Percentiles rank a stretch among this genome's conserved stretches.
Evolutionary conservation across 1,140 invertebrate genomes (phyloP).

Genomic region (Pectinophora gossypiella): DNA sequence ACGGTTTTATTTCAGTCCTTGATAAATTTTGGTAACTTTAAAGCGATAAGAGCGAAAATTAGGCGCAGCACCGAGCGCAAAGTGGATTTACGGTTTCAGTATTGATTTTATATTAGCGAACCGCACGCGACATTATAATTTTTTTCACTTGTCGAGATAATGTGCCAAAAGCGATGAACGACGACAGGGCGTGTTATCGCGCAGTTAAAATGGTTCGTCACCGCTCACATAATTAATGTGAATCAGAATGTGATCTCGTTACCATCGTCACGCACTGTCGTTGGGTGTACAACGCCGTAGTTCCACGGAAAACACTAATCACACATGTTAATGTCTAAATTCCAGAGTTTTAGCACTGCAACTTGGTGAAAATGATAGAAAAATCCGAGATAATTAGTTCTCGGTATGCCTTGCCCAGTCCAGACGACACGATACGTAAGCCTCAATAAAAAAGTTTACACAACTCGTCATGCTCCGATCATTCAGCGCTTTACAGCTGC

Average conservation of each 20-base stretch:
- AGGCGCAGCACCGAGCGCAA: no score
- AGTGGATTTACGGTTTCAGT: constrained; percentile 25
- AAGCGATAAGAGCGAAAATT: no score
- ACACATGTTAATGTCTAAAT: not conserved
- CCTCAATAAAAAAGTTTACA: constrained; percentile 63
- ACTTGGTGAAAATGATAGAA: constrained; percentile 18
- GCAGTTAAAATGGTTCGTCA: constrained; percentile 57
- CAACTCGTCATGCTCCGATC: constrained; percentile 39
- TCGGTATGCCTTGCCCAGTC: constrained; percentile 36
- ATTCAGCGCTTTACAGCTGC: constrained; percentile 13
- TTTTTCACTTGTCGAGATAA: constrained; percentile 13
- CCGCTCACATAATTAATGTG: constrained; percentile 67
- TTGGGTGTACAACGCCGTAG: not conserved
- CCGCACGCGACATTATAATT: constrained; percentile 25
- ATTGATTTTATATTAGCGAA: constrained; percentile 62
- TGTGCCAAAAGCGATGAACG: constrained; percentile 22
- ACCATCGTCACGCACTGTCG: constrained; percentile 37
- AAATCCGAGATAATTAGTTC: constrained; percentile 20
- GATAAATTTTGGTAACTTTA: no score
- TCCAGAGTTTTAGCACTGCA: constrained; percentile 5
- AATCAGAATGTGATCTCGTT: constrained; percentile 50
- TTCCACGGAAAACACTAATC: not conserved
- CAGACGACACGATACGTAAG: constrained; percentile 58
- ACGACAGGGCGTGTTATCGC: constrained; percentile 52
- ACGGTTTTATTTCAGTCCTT: no score